A percentile compares a stretch with the other conserved stretches of the same genome.
phyloP scores from a whole-genome alignment of 2,113 vertebrate species.

The Gopherus evgoodei region DNA sequence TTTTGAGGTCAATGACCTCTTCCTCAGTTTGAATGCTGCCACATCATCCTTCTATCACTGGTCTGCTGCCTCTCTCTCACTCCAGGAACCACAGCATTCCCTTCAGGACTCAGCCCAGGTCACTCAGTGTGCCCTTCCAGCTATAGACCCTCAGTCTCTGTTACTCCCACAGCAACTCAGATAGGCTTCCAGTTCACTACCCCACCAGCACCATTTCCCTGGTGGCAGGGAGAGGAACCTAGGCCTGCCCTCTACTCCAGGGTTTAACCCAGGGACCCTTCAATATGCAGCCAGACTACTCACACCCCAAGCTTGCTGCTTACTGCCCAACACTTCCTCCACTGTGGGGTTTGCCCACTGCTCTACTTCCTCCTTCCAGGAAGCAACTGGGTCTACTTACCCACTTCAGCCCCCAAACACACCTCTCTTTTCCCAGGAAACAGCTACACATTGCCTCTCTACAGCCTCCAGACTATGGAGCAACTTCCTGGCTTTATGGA shows the following conservation, averaged over 20 bases:
- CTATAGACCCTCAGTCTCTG: background rate
- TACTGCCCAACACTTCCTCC: background rate
- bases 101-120: no score
- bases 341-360: background rate
- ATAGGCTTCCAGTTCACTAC: background rate
- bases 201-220: no score
- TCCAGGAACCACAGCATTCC: no score
- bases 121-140: background rate
- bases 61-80: background rate
- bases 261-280: background rate
- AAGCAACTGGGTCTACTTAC: background rate
- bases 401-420: no score
- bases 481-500: background rate
- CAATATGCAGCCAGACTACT: background rate
- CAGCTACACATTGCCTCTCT: no score
- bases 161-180: background rate
- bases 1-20: background rate
- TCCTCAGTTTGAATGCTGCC: background rate
- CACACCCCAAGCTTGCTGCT: background rate
- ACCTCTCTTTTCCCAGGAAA: no score
- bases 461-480: no score
- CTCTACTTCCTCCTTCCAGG: no score
- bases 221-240: background rate
- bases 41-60: accelerated
- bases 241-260: no score